Evolutionary conservation across 2,797 vertebrate genomes (phyloP), one percentile per base, ranked within the genome.

Genomic region (Onychomys arenicola): DNA sequence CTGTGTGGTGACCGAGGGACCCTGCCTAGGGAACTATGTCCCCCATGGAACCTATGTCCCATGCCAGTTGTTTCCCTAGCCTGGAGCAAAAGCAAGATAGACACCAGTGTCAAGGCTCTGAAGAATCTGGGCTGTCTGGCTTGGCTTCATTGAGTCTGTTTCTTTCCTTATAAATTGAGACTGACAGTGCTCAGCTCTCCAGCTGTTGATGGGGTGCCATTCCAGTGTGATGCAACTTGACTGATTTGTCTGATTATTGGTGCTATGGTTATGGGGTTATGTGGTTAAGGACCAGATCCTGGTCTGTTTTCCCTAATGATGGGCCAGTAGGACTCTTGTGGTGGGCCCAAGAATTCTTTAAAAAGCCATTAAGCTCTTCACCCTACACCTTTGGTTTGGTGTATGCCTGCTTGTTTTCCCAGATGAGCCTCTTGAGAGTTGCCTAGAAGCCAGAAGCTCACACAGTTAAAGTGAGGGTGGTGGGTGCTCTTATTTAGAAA

Each of bases 391-490:
- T 80, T 29, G 32, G 7, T 37, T 9, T 73, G 52, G 52, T 19
- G 23, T 6, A 21, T 0, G 4, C 40, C 75, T 81, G 1, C 49
- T 46, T 21, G 9, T 40, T 75, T 25, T 14, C 14, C 3, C 0
- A 8, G 32, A 7, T 69, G 67, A 40, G 43, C 67, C 73, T 86
- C 73, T 85, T 69, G 17, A 81, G 84, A 71, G 43, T 10, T 32
- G 8, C 37, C 43, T n/a, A 19, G 59, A 90, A 63, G 21, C 19
- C 49, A 69, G 59, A 84, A 40, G 12, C 23, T 89, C 21, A 5
- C 40, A 52, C 5, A 40, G 27, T 16, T 80, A 37, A 37, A 86
- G 40, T 19, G 37, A 90, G 27, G n/a, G 73, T 49, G 9, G 12
- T 23, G 17, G 9, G 34, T 10, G 43, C n/a, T 63, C 14, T 34